Conservation (phyloP, 2,888 invertebrate genomes). For the Ceraclea dissimilis region DNA sequence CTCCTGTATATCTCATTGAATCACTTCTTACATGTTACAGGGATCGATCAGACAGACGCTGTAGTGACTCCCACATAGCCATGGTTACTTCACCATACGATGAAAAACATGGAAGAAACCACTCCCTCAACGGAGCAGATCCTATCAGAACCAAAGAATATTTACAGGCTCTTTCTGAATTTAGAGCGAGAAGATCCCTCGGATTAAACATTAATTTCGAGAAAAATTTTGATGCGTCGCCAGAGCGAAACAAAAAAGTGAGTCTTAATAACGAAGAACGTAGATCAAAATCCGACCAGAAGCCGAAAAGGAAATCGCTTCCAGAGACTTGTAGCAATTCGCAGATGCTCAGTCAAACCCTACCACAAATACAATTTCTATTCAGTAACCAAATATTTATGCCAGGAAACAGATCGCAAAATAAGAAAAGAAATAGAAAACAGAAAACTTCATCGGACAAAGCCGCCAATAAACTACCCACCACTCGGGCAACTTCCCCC, state of each 20-base stretch:
- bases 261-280: constrained; percentile 31
- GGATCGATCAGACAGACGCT: constrained; percentile 39
- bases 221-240: constrained; percentile 32
- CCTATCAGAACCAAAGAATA: constrained; percentile 46
- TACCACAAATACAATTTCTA: constrained; percentile 44
- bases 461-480: background rate
- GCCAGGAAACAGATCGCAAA: constrained; percentile 37
- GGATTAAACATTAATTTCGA: constrained; percentile 29
- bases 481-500: constrained; percentile 10
- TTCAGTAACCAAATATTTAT: constrained; percentile 48
- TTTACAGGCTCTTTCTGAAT: constrained; percentile 44
- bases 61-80: constrained; percentile 24
- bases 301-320: constrained; percentile 18
- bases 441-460: constrained; percentile 29
- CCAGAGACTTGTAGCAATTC: constrained; percentile 8
- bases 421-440: constrained; percentile 33
- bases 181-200: constrained; percentile 41
- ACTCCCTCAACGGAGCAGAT: constrained; percentile 28
- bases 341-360: constrained; percentile 14
- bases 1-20: too few species aligned
- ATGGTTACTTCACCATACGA: constrained; percentile 4
- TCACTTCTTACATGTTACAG: constrained; percentile 32
- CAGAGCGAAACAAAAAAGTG: constrained; percentile 39
- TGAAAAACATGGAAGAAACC: background rate
- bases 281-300: constrained; percentile 28